phyloP scores from a whole-genome alignment of 2,797 vertebrate genomes.

The Eospalax fontanierii region DNA sequence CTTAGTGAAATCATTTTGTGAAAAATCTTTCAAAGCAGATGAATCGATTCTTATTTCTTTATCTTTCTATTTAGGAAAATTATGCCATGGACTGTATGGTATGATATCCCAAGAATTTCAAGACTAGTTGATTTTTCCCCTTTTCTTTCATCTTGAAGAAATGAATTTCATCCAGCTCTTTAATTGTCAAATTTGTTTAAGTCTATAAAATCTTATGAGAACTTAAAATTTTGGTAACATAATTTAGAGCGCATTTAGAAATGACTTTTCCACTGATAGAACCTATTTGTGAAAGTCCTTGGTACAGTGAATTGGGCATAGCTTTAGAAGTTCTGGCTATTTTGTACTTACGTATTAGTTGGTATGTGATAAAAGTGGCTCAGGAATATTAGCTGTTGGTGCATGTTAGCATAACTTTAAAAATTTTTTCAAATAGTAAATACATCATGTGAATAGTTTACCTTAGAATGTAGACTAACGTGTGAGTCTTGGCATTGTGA shows the following conservation, averaged over 20 bases:
- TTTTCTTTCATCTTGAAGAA: slow-evolving; percentile 4
- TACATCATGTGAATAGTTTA: slow-evolving; percentile 31
- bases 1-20: slow-evolving; percentile 96
- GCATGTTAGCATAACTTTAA: neutral
- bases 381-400: neutral
- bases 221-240: slow-evolving; percentile 52
- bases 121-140: slow-evolving; percentile 26
- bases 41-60: slow-evolving; percentile 94
- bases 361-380: slow-evolving; percentile 18
- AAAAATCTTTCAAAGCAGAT: slow-evolving; percentile 95
- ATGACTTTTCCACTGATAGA: neutral
- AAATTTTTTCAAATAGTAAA: slow-evolving; percentile 38
- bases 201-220: slow-evolving; percentile 13
- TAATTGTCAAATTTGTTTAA: neutral
- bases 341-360: slow-evolving; percentile 43
- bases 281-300: slow-evolving; percentile 49
- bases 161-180: neutral
- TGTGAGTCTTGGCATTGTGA: slow-evolving; percentile 47
- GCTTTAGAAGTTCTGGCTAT: slow-evolving; percentile 34
- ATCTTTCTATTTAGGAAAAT: slow-evolving; percentile 96
- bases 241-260: slow-evolving; percentile 42
- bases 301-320: neutral
- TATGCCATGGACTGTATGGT: slow-evolving; percentile 97
- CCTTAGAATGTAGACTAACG: slow-evolving; percentile 29
- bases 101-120: slow-evolving; percentile 78